A percentile compares a stretch with the other conserved stretches of the same genome.
These are phyloP conservation scores for Apeltes quadracus DNA, from an alignment of 2,113 vertebrate genomes.

Conservation along the genomic window DNA sequence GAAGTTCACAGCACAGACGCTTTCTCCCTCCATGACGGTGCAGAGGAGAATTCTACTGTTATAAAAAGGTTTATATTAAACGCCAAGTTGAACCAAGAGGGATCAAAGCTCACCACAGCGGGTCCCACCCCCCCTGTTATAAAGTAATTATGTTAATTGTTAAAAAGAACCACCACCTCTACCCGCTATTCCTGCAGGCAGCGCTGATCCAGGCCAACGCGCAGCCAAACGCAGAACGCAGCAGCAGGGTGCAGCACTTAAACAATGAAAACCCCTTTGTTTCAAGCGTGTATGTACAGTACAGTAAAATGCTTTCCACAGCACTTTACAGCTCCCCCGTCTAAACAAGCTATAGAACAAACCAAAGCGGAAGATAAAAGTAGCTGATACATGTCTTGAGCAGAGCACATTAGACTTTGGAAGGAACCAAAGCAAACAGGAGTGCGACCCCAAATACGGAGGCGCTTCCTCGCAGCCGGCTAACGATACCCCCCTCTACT, in stretches of 20 bases:
- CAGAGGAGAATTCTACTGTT: slow-evolving; percentile 5
- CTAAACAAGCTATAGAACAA: slow-evolving; percentile 31
- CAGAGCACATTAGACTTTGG: slow-evolving; percentile 55
- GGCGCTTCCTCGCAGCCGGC: slow-evolving; percentile 61
- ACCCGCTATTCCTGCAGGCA: slow-evolving; percentile 42
- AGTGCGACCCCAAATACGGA: slow-evolving; percentile 54
- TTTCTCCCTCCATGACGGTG: not conserved
- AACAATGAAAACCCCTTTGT: not conserved
- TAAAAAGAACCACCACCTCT: slow-evolving; percentile 60
- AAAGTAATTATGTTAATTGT: slow-evolving; percentile 68
- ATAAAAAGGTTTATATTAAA: slow-evolving; percentile 41
- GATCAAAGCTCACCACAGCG: slow-evolving; percentile 50
- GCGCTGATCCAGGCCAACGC: slow-evolving; percentile 18
- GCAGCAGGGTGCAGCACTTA: not conserved
- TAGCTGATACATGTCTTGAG: slow-evolving; percentile 56
- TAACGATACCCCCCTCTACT: slow-evolving; percentile 66
- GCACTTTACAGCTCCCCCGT: slow-evolving; percentile 7
- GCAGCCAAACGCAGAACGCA: slow-evolving; percentile 12
- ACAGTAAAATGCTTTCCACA: not conserved
- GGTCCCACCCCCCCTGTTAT: slow-evolving; percentile 23
- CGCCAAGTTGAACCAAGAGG: slow-evolving; percentile 41
- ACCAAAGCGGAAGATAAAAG: not conserved
- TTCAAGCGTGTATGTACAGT: not conserved
- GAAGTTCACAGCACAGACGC: not conserved
- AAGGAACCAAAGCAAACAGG: slow-evolving; percentile 62